Percentiles rank a stretch among this genome's conserved stretches.
Conservation (phyloP, 2,113 vertebrate genomes). For the Haemorhous mexicanus region DNA sequence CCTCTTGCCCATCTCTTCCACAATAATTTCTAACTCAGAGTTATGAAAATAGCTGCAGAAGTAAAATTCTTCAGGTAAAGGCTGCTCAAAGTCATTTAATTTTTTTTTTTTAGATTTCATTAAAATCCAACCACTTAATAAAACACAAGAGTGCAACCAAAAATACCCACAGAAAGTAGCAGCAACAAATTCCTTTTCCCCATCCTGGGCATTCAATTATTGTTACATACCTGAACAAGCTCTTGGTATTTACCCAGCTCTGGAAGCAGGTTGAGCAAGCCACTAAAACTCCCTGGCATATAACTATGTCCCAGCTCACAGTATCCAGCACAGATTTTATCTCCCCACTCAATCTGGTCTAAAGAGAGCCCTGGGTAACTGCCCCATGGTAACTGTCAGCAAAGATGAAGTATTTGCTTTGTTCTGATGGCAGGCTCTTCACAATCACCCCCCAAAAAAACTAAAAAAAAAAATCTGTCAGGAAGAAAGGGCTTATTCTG, state of each 20-base stretch:
- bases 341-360: neutral
- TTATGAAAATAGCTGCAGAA: neutral
- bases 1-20: neutral
- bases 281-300: neutral
- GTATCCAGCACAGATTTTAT: neutral
- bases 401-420: neutral
- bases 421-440: neutral
- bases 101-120: neutral
- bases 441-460: neutral
- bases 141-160: neutral
- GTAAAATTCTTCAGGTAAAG: neutral
- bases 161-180: neutral
- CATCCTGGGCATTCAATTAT: neutral
- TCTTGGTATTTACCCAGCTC: constrained; percentile 4
- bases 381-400: neutral
- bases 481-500: neutral
- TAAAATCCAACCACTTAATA: neutral
- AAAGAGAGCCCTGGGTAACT: neutral
- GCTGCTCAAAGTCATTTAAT: neutral
- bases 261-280: neutral
- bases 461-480: neutral
- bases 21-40: neutral
- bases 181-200: neutral
- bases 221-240: neutral
- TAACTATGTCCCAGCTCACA: neutral